phyloP scores from a whole-genome alignment of 2,113 vertebrate genomes.

The Lanius ludovicianus region DNA sequence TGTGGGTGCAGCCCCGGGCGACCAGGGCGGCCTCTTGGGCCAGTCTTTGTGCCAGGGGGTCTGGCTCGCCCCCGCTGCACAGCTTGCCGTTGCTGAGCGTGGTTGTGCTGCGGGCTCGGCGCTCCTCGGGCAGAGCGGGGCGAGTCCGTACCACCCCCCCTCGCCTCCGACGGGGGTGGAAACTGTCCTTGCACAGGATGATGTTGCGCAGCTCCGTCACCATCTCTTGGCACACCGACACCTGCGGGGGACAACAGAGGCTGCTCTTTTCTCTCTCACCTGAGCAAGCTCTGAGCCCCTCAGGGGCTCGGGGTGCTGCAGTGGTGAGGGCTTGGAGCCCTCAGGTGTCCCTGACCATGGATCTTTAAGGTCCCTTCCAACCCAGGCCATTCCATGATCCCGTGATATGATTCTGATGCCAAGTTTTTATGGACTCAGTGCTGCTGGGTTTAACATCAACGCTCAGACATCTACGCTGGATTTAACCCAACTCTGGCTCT shows the following conservation, averaged over 20 bases:
- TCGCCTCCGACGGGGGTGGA: conserved; percentile 84
- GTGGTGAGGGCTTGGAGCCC: background rate
- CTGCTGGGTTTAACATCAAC: background rate
- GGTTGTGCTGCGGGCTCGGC: conserved; percentile 74
- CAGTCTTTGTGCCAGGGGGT: conserved; percentile 92
- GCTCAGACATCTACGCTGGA: background rate
- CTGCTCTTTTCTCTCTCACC: background rate
- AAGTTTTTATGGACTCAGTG: accelerated
- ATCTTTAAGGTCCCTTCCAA: background rate
- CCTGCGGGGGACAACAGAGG: conserved; percentile 73
- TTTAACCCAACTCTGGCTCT: background rate
- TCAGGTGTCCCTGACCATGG: background rate
- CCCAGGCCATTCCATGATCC: background rate
- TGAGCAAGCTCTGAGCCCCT: background rate
- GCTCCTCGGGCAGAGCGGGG: conserved; percentile 80
- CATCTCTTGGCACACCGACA: conserved; percentile 97
- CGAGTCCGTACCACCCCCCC: conserved; percentile 73
- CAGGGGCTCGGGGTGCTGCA: background rate
- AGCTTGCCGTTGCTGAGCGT: conserved; percentile 92
- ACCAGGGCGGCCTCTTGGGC: conserved; percentile 91
- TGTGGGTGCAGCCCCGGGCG: conserved; percentile 91
- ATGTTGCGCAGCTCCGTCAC: conserved; percentile 91
- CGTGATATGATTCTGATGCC: background rate
- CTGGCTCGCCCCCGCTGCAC: conserved; percentile 86
- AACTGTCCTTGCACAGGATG: conserved; percentile 91